A percentile compares a stretch with the other conserved stretches of the same genome.
Conservation (phyloP, 2,113 vertebrate species). For the Bambusicola thoracicus region DNA sequence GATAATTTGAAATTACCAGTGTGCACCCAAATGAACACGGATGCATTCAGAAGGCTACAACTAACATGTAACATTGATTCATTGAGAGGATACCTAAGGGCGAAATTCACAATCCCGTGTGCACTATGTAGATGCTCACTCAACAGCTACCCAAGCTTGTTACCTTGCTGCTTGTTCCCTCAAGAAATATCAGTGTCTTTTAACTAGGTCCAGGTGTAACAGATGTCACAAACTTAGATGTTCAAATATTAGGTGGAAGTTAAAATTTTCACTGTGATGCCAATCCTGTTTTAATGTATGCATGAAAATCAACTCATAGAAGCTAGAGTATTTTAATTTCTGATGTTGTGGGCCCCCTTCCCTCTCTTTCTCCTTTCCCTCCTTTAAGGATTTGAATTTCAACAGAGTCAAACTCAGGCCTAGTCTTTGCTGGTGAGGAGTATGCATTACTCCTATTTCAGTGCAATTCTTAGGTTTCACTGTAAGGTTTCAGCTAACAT, state of each 20-base stretch:
- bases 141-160: not conserved
- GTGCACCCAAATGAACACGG: not conserved
- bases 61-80: not conserved
- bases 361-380: not conserved
- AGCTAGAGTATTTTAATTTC: not conserved
- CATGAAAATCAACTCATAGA: not conserved
- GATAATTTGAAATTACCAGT: not conserved
- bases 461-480: not conserved
- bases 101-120: not conserved
- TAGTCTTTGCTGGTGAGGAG: not conserved
- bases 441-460: not conserved
- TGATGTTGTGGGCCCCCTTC: not conserved
- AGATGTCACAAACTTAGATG: not conserved
- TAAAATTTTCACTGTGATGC: not conserved
- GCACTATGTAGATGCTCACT: not conserved
- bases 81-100: not conserved
- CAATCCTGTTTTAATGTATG: not conserved
- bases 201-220: not conserved
- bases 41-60: not conserved
- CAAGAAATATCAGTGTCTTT: not conserved
- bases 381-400: not conserved
- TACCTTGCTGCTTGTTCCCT: not conserved
- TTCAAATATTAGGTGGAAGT: not conserved
- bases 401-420: not conserved
- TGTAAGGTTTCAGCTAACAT: not conserved